phyloP scores from a whole-genome alignment of 2,797 vertebrate species.

The Spheniscus humboldti region DNA sequence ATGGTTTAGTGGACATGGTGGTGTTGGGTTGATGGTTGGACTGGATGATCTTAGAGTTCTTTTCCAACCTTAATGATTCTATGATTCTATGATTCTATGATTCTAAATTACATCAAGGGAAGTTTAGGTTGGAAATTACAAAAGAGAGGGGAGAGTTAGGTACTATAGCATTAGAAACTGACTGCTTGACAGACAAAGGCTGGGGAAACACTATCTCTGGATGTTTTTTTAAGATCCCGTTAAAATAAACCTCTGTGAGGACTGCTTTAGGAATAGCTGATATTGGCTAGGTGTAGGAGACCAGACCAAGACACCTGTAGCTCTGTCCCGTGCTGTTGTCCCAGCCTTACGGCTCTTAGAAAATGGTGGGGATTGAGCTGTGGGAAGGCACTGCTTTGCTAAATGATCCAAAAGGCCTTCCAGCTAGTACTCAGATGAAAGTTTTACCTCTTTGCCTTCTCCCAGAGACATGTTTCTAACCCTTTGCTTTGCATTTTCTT shows the following conservation, averaged over 20 bases:
- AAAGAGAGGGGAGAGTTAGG: background rate
- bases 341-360: background rate
- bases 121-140: background rate
- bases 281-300: background rate
- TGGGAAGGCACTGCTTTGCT: background rate
- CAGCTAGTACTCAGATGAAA: background rate
- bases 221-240: background rate
- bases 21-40: too few species aligned
- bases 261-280: background rate
- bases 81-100: too few species aligned
- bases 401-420: background rate
- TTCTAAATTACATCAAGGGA: background rate
- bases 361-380: background rate
- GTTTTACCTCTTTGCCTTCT: background rate
- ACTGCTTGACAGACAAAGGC: background rate
- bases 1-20: too few species aligned
- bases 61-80: too few species aligned
- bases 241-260: background rate
- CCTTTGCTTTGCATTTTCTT: too few species aligned
- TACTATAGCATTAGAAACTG: background rate
- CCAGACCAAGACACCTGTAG: background rate
- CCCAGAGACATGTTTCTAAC: background rate
- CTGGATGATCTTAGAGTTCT: too few species aligned
- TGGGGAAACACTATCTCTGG: background rate
- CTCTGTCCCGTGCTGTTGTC: background rate